Conservation (phyloP, 1,140 invertebrate genomes). For the Riptortus pedestris region DNA sequence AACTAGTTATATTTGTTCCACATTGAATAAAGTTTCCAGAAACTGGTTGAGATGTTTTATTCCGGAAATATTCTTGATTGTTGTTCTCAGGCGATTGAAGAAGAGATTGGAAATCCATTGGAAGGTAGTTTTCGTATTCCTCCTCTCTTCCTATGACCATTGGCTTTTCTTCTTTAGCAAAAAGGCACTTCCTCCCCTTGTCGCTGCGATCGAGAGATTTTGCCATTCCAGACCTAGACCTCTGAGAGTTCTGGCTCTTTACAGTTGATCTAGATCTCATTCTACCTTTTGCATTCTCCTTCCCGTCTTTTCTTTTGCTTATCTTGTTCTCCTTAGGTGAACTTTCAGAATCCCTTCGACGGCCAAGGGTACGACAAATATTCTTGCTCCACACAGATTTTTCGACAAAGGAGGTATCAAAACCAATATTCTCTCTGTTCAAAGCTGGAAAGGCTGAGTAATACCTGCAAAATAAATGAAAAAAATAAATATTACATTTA, state of each 20-base stretch:
- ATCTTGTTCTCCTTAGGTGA: slow-evolving; percentile 25
- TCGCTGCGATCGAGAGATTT: slow-evolving; percentile 30
- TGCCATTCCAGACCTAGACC: slow-evolving; percentile 23
- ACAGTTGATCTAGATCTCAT: slow-evolving; percentile 30
- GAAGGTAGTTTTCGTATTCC: slow-evolving; percentile 41
- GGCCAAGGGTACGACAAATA: slow-evolving; percentile 8
- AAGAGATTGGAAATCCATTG: slow-evolving; percentile 46
- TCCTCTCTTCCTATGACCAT: slow-evolving; percentile 14
- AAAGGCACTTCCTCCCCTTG: slow-evolving; percentile 21
- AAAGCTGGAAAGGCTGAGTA: slow-evolving; percentile 31
- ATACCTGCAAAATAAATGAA: slow-evolving; percentile 26
- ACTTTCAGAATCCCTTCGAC: slow-evolving; percentile 17
- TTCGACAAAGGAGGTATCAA: neutral
- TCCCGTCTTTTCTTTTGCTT: slow-evolving; percentile 29
- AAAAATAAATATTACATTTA: no score
- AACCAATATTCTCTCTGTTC: slow-evolving; percentile 4
- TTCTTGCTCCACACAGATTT: neutral
- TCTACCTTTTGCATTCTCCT: slow-evolving; percentile 26
- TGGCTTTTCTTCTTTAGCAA: slow-evolving; percentile 1
- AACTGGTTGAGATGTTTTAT: slow-evolving; percentile 13
- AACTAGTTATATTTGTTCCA: slow-evolving; percentile 40
- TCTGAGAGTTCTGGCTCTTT: slow-evolving; percentile 24
- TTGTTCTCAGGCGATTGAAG: slow-evolving; percentile 41
- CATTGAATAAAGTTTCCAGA: slow-evolving; percentile 34
- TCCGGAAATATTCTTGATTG: neutral